A percentile compares a stretch with the other conserved stretches of the same genome.
Conservation (phyloP, 2,888 invertebrate genomes). For the Rotaria sp. region DNA sequence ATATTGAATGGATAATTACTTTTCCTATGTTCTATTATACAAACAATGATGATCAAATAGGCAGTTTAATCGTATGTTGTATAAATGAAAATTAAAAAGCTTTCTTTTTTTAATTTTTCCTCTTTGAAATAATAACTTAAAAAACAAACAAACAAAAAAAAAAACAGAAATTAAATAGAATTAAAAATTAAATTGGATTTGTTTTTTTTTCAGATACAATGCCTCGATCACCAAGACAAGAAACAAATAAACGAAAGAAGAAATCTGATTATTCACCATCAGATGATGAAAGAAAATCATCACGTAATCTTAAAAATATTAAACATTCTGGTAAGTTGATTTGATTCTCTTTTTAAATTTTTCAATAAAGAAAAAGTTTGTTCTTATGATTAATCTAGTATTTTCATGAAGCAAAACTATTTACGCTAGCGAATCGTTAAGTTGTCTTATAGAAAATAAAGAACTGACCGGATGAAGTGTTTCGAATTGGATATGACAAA, state of each 20-base stretch:
- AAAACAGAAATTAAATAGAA: too few species aligned
- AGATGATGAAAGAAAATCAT: neutral
- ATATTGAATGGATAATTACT: neutral
- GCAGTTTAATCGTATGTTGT: constrained; percentile 10
- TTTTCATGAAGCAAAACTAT: too few species aligned
- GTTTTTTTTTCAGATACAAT: constrained; percentile 1
- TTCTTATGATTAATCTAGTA: too few species aligned
- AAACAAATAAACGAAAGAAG: neutral
- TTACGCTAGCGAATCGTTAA: too few species aligned
- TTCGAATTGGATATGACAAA: too few species aligned
- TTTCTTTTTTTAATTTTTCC: neutral
- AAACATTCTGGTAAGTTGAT: neutral
- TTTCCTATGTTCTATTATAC: neutral
- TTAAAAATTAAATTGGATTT: neutral
- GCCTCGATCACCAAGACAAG: neutral
- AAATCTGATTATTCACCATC: neutral
- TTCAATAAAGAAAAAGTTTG: too few species aligned
- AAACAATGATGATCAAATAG: neutral
- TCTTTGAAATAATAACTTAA: neutral
- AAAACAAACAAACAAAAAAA: too few species aligned
- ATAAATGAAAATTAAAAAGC: neutral
- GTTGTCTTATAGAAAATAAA: too few species aligned
- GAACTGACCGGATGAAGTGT: too few species aligned
- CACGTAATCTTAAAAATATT: neutral
- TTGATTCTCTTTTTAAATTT: too few species aligned